phyloP scores from a whole-genome alignment of 2,888 invertebrate species.

The Diabrotica balteata region DNA sequence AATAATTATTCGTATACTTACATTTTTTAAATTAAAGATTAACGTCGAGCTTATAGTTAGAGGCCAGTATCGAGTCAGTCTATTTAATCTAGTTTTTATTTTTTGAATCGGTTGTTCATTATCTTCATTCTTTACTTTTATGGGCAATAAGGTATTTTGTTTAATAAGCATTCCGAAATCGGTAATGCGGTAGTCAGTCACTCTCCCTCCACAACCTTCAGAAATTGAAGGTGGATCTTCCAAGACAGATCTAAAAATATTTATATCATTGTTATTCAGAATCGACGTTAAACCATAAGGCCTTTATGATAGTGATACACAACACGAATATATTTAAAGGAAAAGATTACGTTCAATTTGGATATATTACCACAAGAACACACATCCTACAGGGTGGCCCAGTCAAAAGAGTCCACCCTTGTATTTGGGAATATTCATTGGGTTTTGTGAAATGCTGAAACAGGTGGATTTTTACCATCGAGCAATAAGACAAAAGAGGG shows the following conservation, averaged over 20 bases:
- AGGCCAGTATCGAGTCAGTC: conserved; percentile 87
- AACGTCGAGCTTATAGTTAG: conserved; percentile 88
- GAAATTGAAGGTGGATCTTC: conserved; percentile 96
- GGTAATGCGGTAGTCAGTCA: conserved; percentile 86
- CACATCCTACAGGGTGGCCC: no score
- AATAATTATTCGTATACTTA: conserved; percentile 54
- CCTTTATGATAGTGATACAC: no score
- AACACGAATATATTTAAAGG: no score
- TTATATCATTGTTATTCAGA: no score
- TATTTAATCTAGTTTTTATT: conserved; percentile 73
- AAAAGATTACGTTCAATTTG: no score
- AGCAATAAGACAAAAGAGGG: no score
- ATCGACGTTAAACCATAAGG: no score
- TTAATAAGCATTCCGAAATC: conserved; percentile 92
- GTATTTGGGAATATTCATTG: no score
- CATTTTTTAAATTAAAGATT: conserved; percentile 82
- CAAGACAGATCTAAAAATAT: conserved; percentile 71
- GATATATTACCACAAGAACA: no score
- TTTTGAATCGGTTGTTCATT: conserved; percentile 67
- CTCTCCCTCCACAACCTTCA: conserved; percentile 92
- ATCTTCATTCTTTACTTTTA: conserved; percentile 61
- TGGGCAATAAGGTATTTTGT: conserved; percentile 79
- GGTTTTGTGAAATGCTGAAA: no score
- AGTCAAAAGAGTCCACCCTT: no score
- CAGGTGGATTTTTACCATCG: no score